These are phyloP conservation scores for Phataginus tricuspis DNA, from an alignment of 2,797 vertebrate genomes.

Conservation along the genomic window DNA sequence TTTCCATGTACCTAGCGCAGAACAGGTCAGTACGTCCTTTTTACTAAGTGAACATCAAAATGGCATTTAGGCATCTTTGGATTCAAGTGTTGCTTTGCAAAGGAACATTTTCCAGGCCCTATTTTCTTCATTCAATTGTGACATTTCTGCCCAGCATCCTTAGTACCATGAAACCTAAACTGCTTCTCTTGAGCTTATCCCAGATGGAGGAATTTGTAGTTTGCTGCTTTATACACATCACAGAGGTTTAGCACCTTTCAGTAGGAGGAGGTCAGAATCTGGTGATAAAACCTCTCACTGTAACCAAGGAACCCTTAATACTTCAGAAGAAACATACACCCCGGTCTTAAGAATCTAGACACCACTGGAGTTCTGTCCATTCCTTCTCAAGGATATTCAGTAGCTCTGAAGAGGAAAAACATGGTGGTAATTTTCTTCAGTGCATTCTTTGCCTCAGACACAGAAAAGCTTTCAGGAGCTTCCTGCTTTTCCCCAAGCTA, in stretches of 20 bases:
- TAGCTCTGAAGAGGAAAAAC: constrained; percentile 56
- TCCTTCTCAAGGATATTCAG: constrained; percentile 62
- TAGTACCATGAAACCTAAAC: neutral
- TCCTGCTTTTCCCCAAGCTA: constrained; percentile 41
- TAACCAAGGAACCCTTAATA: constrained; percentile 72
- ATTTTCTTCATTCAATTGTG: neutral
- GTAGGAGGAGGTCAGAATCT: constrained; percentile 76
- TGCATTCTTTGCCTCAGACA: neutral
- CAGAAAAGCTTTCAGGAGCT: constrained; percentile 58
- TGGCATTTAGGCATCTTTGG: constrained; percentile 41
- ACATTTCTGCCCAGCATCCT: neutral
- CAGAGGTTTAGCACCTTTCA: constrained; percentile 69
- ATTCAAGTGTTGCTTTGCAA: constrained; percentile 63
- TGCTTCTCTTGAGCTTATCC: constrained; percentile 48
- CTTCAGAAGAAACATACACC: constrained; percentile 57
- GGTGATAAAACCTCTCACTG: constrained; percentile 71
- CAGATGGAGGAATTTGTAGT: neutral
- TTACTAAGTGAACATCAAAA: neutral
- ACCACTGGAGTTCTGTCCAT: neutral
- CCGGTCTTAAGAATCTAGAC: neutral
- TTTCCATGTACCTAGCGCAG: neutral
- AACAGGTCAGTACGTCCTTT: constrained; percentile 8
- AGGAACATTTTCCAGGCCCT: constrained; percentile 9
- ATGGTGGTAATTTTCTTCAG: neutral
- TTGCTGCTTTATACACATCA: constrained; percentile 60